Conservation (phyloP, 1,140 invertebrate species). For the Hormaphis cornu region DNA sequence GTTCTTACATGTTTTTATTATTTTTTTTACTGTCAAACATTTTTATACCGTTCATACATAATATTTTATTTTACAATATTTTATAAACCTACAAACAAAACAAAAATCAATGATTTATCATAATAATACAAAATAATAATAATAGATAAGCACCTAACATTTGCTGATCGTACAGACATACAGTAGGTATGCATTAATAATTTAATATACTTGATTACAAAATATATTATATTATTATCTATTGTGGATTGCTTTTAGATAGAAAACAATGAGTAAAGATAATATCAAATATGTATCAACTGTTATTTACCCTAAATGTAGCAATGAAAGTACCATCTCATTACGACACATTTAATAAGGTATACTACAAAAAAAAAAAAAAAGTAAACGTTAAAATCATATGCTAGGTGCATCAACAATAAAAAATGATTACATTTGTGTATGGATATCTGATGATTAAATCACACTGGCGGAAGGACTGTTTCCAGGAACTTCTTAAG, state of each 20-base stretch:
- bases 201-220: not conserved
- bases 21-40: not conserved
- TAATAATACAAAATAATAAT: not conserved
- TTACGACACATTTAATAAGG: not conserved
- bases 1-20: too few relatives aligned
- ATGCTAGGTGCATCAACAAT: not conserved
- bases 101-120: not conserved
- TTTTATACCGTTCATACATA: too few relatives aligned
- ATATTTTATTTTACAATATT: not conserved
- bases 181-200: not conserved
- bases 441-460: not conserved
- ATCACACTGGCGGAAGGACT: constrained; percentile 37
- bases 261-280: not conserved
- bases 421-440: not conserved
- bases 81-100: not conserved
- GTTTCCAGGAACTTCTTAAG: constrained; percentile 46
- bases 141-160: not conserved
- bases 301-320: constrained; percentile 12
- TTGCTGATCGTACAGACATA: not conserved
- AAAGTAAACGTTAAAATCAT: not conserved
- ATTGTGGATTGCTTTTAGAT: not conserved
- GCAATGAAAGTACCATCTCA: not conserved
- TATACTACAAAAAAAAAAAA: constrained; percentile 11
- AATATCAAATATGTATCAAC: not conserved
- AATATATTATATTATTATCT: not conserved